Conservation (phyloP, 1,140 invertebrate species). For the Physella acuta region DNA sequence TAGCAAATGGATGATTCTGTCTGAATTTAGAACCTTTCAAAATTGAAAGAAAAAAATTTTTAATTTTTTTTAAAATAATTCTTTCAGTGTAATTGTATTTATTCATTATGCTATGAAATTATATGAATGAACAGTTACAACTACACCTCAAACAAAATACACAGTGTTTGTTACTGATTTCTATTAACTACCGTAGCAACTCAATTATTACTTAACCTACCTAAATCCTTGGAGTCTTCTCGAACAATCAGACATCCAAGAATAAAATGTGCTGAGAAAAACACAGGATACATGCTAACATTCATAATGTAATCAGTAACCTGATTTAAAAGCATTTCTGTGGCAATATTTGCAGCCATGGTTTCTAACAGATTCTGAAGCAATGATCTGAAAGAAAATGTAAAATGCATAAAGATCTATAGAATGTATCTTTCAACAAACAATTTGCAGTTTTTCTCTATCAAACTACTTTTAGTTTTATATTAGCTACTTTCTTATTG, state of each 20-base stretch:
- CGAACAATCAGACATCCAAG: not conserved
- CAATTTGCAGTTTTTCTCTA: no score
- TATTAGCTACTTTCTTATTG: no score
- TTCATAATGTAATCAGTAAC: conserved; percentile 5
- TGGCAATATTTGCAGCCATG: not conserved
- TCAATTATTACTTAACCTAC: conserved; percentile 1
- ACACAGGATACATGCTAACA: conserved; percentile 24
- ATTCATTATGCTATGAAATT: not conserved
- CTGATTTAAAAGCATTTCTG: not conserved
- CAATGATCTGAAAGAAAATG: no score
- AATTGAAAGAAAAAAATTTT: not conserved
- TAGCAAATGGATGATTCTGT: conserved; percentile 18
- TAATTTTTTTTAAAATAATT: not conserved
- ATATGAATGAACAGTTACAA: no score
- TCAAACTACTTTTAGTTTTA: no score
- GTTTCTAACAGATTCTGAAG: no score
- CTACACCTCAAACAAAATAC: not conserved
- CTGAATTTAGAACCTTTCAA: not conserved
- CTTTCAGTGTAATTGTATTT: not conserved
- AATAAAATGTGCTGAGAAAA: conserved; percentile 15
- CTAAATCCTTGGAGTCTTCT: conserved; percentile 25
- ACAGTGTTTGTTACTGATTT: not conserved
- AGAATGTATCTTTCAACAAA: no score
- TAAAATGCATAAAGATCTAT: no score
- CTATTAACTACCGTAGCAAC: not conserved